A percentile compares a stretch with the other conserved stretches of the same genome.
These are phyloP conservation scores for Vireo altiloquus DNA, from an alignment of 2,113 vertebrate species.

Conservation along the genomic window DNA sequence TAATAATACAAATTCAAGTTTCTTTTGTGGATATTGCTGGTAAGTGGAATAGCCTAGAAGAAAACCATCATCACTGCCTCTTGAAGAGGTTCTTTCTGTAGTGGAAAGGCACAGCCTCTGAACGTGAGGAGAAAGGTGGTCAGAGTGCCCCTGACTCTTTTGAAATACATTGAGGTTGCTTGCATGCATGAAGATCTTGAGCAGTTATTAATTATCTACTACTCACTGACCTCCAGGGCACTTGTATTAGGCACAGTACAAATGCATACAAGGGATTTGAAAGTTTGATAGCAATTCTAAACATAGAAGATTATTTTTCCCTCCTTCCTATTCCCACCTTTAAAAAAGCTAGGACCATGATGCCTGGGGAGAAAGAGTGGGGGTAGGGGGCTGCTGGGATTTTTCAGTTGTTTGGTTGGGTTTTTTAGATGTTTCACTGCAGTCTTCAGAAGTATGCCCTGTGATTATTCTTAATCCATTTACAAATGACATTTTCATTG, in stretches of 20 bases:
- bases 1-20: background rate
- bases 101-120: background rate
- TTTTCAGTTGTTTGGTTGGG: background rate
- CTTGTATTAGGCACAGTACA: background rate
- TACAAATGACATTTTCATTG: background rate
- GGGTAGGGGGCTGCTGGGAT: accelerated
- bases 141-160: background rate
- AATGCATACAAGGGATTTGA: background rate
- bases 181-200: background rate
- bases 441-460: background rate
- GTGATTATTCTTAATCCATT: background rate
- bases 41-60: background rate
- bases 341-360: background rate
- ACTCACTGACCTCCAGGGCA: background rate
- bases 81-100: background rate
- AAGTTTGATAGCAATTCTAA: background rate
- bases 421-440: background rate
- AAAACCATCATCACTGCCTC: background rate
- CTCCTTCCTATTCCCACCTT: background rate
- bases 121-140: background rate
- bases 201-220: background rate
- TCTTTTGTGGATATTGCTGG: background rate
- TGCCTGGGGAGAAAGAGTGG: background rate
- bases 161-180: background rate
- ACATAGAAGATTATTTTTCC: background rate